These are phyloP conservation scores for Micrastur ruficollis DNA, from an alignment of 2,797 vertebrate species.

Conservation along the genomic window DNA sequence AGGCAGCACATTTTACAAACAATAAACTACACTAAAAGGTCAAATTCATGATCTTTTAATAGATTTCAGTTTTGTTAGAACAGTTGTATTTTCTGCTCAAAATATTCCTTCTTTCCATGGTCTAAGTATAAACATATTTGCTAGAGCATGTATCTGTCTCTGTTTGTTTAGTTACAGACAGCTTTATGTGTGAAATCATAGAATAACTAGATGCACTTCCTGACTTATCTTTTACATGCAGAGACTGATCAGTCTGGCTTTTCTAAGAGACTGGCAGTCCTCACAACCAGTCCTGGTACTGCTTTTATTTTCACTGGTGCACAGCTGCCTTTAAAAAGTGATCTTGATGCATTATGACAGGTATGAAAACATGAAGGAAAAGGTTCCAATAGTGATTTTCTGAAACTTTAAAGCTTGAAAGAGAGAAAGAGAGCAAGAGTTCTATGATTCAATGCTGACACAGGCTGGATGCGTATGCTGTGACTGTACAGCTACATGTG, in stretches of 20 bases:
- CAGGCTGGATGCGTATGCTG: background rate
- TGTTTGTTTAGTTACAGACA: background rate
- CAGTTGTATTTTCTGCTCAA: background rate
- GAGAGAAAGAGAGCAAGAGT: background rate
- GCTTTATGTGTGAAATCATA: background rate
- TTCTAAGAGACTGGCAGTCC: background rate
- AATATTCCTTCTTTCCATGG: background rate
- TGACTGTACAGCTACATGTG: background rate
- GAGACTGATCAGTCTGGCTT: background rate
- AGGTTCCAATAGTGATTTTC: background rate
- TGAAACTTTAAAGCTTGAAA: conserved; percentile 26
- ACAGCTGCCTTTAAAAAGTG: background rate
- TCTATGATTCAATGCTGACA: background rate
- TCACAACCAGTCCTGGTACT: background rate
- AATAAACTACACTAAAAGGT: background rate
- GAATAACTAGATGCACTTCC: background rate
- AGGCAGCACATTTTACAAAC: background rate
- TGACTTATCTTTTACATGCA: background rate
- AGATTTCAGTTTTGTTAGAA: background rate
- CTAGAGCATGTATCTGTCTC: background rate
- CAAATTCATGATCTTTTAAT: background rate
- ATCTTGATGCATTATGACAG: conserved; percentile 48
- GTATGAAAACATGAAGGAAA: conserved; percentile 3
- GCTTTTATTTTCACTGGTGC: conserved; percentile 1
- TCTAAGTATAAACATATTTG: background rate